Evolutionary conservation across 2,797 vertebrate genomes (phyloP).

Genomic region (Enteromius argenteus): DNA sequence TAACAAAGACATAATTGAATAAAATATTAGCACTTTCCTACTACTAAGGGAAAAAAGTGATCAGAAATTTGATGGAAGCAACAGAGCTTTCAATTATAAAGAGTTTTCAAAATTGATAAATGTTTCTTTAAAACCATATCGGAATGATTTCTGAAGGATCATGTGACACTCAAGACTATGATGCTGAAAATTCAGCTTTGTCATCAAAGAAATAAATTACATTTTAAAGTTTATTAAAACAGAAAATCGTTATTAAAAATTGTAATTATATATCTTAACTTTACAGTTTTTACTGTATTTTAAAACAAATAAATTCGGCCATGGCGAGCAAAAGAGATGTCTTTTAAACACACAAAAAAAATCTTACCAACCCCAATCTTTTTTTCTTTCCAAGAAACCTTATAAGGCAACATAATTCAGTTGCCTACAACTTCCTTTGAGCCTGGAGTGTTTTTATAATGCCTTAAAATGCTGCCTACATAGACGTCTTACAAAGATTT

Average conservation of each 20-base stretch:
- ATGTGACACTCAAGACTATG: not conserved
- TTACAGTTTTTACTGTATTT: not conserved
- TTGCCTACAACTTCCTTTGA: not conserved
- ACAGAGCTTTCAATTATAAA: not conserved
- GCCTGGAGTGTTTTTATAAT: not conserved
- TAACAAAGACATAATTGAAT: not conserved
- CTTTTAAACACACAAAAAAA: not conserved
- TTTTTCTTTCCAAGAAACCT: not conserved
- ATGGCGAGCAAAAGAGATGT: not conserved
- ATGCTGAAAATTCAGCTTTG: not conserved
- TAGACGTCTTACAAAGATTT: not conserved
- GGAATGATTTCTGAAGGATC: not conserved
- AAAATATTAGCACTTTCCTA: not conserved
- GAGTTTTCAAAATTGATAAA: not conserved
- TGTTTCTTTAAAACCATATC: not conserved
- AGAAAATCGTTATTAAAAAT: not conserved
- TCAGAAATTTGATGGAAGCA: not conserved
- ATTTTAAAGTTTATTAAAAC: not conserved
- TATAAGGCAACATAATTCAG: not conserved
- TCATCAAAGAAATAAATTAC: not conserved
- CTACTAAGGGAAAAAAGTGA: not conserved
- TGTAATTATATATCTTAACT: not conserved
- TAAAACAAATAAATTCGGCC: not conserved
- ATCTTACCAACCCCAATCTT: not conserved
- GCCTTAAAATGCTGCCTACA: not conserved